phyloP scores from a whole-genome alignment of 1,140 invertebrate genomes.

The Spodoptera frugiperda region DNA sequence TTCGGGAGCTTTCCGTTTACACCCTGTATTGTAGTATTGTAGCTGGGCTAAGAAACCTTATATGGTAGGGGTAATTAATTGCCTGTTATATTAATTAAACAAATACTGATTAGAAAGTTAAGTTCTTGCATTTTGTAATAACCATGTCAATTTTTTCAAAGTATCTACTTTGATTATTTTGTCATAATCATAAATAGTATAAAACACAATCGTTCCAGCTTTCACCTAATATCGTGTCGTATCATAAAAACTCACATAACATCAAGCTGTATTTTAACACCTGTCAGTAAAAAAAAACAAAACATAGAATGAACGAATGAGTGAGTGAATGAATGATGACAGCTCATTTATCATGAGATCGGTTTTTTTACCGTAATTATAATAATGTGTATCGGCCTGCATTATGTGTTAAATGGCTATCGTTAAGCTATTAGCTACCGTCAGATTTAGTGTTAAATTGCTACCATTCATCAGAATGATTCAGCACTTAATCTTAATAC shows the following conservation, averaged over 20 bases:
- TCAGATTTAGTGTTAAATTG: slow-evolving; percentile 21
- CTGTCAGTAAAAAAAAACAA: slow-evolving; percentile 21
- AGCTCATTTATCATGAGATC: slow-evolving; percentile 39
- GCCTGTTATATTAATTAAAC: too few species aligned
- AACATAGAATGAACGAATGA: slow-evolving; percentile 16
- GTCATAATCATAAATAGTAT: background rate
- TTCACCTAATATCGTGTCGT: background rate
- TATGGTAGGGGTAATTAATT: too few species aligned
- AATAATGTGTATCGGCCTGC: background rate
- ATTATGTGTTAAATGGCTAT: slow-evolving; percentile 37
- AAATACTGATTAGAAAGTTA: too few species aligned
- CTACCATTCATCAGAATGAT: slow-evolving; percentile 17
- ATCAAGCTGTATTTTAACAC: slow-evolving; percentile 17
- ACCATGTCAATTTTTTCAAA: too few species aligned
- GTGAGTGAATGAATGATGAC: slow-evolving; percentile 12
- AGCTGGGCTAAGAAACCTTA: too few species aligned
- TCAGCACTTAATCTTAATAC: slow-evolving; percentile 10
- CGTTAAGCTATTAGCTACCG: slow-evolving; percentile 38
- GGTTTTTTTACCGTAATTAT: slow-evolving; percentile 38
- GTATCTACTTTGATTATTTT: too few species aligned
- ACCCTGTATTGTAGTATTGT: too few species aligned
- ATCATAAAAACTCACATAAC: background rate
- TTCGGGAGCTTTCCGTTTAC: too few species aligned
- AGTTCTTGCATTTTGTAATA: too few species aligned
- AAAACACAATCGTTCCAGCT: background rate